A percentile compares a stretch with the other conserved stretches of the same genome.
Conservation (phyloP, 2,113 vertebrate species). For the Syngnathus scovelli region DNA sequence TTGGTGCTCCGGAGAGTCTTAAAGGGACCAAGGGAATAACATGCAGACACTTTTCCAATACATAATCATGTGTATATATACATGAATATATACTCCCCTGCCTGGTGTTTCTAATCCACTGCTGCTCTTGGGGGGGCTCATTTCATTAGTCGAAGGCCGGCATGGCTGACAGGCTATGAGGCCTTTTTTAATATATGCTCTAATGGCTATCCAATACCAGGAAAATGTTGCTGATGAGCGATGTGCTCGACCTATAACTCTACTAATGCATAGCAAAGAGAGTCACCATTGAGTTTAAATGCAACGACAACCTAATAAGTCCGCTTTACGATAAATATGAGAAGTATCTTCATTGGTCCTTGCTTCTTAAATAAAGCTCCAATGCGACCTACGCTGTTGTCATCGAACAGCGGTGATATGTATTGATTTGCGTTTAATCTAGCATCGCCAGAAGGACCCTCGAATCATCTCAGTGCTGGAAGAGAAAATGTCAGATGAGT, state of each 20-base stretch:
- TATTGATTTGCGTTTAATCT: constrained; percentile 64
- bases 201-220: constrained; percentile 74
- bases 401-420: not conserved
- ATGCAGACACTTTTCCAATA: constrained; percentile 86
- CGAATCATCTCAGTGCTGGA: constrained; percentile 51
- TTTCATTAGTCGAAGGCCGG: constrained; percentile 75
- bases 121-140: constrained; percentile 71
- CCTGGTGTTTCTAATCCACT: constrained; percentile 81
- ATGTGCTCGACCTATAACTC: constrained; percentile 53
- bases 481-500: constrained; percentile 43
- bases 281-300: constrained; percentile 1
- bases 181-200: constrained; percentile 66
- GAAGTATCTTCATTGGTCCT: no score
- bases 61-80: constrained; percentile 89
- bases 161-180: constrained; percentile 65
- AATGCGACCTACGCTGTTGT: not conserved
- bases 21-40: constrained; percentile 80
- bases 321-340: no score
- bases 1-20: constrained; percentile 76
- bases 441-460: constrained; percentile 51
- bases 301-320: no score
- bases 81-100: constrained; percentile 83
- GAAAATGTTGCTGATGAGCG: constrained; percentile 58
- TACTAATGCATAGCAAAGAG: constrained; percentile 33
- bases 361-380: not conserved